Evolutionary conservation across 2,113 vertebrate genomes (phyloP).

Genomic region (Brienomyrus longianalis): DNA sequence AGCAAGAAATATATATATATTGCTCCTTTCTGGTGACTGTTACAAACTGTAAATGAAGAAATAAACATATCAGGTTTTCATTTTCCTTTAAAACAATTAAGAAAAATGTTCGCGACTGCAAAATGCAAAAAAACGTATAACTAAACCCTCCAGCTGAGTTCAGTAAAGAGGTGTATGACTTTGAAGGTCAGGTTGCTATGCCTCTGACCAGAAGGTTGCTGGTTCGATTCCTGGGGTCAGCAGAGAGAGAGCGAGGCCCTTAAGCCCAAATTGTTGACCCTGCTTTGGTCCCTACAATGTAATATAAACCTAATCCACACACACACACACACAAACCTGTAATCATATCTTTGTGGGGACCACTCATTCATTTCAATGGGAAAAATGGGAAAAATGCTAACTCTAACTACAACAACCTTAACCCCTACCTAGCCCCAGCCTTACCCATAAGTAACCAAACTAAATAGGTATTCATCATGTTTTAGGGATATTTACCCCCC

Average conservation of each 20-base stretch:
- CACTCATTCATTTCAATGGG: no score
- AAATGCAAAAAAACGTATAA: neutral
- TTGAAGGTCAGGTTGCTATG: neutral
- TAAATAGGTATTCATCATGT: no score
- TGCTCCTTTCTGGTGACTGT: neutral
- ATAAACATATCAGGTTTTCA: neutral
- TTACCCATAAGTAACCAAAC: no score
- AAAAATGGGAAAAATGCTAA: no score
- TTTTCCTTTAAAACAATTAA: neutral
- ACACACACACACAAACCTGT: neutral
- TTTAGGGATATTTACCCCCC: no score
- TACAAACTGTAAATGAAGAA: neutral
- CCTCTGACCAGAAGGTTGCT: neutral
- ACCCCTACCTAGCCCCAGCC: no score
- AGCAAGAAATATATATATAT: neutral
- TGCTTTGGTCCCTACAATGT: neutral
- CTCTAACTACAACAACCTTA: no score
- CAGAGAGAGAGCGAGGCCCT: neutral
- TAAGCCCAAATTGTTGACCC: neutral
- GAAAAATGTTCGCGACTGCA: neutral
- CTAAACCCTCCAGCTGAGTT: neutral
- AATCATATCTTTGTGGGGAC: no score
- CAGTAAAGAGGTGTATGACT: neutral
- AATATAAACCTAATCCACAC: no score
- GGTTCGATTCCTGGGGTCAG: neutral